Evolutionary conservation across 1,140 invertebrate species (phyloP), one percentile per base, ranked within the genome.

Genomic region (Drosophila arizonae): DNA sequence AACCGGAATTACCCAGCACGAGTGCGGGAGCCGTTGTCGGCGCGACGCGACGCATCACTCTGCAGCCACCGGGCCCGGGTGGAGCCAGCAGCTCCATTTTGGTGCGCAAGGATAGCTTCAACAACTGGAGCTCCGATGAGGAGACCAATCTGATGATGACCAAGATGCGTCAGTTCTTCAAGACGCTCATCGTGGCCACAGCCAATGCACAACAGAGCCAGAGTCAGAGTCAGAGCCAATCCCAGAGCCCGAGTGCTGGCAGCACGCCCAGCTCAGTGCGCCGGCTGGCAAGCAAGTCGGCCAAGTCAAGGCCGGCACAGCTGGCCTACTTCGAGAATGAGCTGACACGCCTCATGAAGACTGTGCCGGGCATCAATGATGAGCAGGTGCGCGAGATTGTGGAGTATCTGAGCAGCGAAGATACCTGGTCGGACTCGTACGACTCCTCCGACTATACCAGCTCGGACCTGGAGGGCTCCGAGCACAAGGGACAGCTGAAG

Each of bases 81-180:
- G 50, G 26, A 90, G 81, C 92, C 56, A 94, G 93, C 90, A 91
- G 91, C 62, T 93, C 73, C 21, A 90, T 82, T 51, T 63, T 91
- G 65, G 90, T 91, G 58, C 93, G 97, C 30, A 97, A 97, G 91
- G 97, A 97, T 90, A 97, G 96, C 85, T 97, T 97, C 91, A 97
- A 97, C 86, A 97, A 97, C 81, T 97, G 97, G 97, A 97, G 96
- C 48, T 97, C 96, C 0, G 97, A 98, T 86, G 97, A 98, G 90
- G 97, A 97, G 92, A 97, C 97, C 1, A 98, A 98, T 91, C 91
- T 97, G 8, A 98, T 98, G 97, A 97, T 98, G 97, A 96, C 95
- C 9, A 97, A 97, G 92, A 97, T 98, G 96, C 93, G 96, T 4
- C 96, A 97, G 75, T 97, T 97, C 90, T 97, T 97, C 91, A 97